Conservation (phyloP, 2,113 vertebrate genomes). For the Myrmecophaga tridactyla region DNA sequence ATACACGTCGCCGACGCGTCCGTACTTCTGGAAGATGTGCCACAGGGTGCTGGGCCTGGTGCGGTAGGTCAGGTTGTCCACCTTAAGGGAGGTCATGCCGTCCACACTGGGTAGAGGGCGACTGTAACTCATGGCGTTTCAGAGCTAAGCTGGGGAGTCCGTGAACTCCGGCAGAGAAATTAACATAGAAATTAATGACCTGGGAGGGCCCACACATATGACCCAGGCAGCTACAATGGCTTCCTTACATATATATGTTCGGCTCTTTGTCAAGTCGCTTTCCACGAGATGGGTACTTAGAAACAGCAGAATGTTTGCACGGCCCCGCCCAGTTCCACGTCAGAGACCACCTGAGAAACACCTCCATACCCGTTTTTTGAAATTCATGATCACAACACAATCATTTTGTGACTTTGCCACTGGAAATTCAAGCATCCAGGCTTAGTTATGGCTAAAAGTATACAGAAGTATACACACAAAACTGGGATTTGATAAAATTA, state of each 20-base stretch:
- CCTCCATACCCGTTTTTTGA: background rate
- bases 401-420: background rate
- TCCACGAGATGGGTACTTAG: background rate
- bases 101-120: conserved; percentile 88
- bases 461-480: background rate
- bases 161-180: background rate
- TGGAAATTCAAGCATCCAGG: background rate
- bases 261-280: background rate
- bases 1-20: conserved; percentile 88
- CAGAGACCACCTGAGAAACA: background rate
- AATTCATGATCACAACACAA: background rate
- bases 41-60: conserved; percentile 87
- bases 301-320: background rate
- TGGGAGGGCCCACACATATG: background rate
- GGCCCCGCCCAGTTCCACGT: too few relatives aligned
- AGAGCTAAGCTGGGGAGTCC: background rate
- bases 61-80: conserved; percentile 90
- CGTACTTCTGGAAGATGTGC: conserved; percentile 90
- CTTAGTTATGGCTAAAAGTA: background rate
- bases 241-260: background rate
- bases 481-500: background rate
- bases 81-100: conserved; percentile 91
- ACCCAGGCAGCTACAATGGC: fast-evolving
- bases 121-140: conserved; percentile 85
- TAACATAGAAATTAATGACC: too few relatives aligned